Evolutionary conservation across 2,113 vertebrate genomes (phyloP), one percentile per base, ranked within the genome.

Genomic region (Ardeotis arabs): DNA sequence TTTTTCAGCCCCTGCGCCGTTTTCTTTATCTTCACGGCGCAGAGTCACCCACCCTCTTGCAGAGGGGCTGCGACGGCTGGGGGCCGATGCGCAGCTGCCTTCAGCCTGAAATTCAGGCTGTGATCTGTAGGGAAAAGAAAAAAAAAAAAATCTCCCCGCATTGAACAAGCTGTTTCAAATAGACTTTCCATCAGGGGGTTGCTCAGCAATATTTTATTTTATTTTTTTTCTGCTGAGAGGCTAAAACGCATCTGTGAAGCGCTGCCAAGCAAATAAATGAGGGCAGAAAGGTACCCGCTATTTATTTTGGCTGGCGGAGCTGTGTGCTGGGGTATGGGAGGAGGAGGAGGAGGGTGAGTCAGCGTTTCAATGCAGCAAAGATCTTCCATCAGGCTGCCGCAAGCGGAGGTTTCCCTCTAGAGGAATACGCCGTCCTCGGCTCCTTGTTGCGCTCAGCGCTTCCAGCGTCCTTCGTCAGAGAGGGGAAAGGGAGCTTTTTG

Each of bases 341-440:
- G 83, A 76, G 72, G 76, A 64, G 76, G 50, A 88, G 89, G 87
- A 77, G 90, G 52, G 86, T 95, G 96, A 97, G 90, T 97, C 96
- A 96, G 95, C 93, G 2, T 84, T 93, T 93, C 70, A 12, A 22
- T 28, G 87, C 91, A 56, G 94, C 96, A 85, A 18, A 52, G 69
- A 74, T 58, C 70, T 80, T 17, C 56, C 27, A 6, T 1, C 44
- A 5, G 33, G 39, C 93, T 92, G 91, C 96, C 80, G 89, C 81
- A n/a, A 76, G 94, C 7, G 13, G 28, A 97, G 94, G 95, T 66
- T 96, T 97, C 96, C 96, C 96, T 95, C 95, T 96, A 96, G 96
- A 97, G 96, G 96, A 96, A 77, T 8, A 22, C 1, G 0, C 37
- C 1, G 2, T 41, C 76, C 93, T 95, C 41, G 1, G 20, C 93